A percentile compares a stretch with the other conserved stretches of the same genome.
Conservation (phyloP, 2,888 invertebrate species). For the Caenorhabditis sp. region DNA sequence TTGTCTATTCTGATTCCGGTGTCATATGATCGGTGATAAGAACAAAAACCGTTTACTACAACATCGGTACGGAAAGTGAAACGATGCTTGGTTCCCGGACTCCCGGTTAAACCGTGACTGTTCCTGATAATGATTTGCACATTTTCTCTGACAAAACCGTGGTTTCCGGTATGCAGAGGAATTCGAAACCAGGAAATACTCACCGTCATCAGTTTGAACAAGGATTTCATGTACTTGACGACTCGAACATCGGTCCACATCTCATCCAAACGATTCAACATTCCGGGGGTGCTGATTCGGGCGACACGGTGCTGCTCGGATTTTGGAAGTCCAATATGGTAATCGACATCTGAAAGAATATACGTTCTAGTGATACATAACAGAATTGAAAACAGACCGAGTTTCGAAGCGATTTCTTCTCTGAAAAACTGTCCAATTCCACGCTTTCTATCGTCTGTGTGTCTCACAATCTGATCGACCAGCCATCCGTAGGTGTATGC, state of each 20-base stretch:
- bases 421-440: constrained; percentile 68
- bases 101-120: constrained; percentile 32
- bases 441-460: constrained; percentile 60
- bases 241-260: constrained; percentile 66
- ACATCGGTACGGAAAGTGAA: constrained; percentile 29
- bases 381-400: constrained; percentile 36
- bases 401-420: constrained; percentile 57
- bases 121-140: constrained; percentile 1
- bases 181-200: neutral
- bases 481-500: constrained; percentile 71
- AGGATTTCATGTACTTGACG: constrained; percentile 60
- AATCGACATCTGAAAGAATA: constrained; percentile 80
- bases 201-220: constrained; percentile 65
- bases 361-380: too few relatives aligned
- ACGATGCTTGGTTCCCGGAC: constrained; percentile 49
- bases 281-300: constrained; percentile 62
- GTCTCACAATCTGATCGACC: constrained; percentile 69
- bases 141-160: constrained; percentile 26
- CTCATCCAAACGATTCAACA: constrained; percentile 63
- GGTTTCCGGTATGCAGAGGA: neutral
- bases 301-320: constrained; percentile 71
- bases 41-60: neutral
- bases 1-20: constrained; percentile 8
- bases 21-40: constrained; percentile 59
- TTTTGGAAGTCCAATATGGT: constrained; percentile 80